Percentiles rank a stretch among this genome's conserved stretches.
Conservation (phyloP, 2,797 vertebrate genomes). For the Scolopax bukidnonensis region DNA sequence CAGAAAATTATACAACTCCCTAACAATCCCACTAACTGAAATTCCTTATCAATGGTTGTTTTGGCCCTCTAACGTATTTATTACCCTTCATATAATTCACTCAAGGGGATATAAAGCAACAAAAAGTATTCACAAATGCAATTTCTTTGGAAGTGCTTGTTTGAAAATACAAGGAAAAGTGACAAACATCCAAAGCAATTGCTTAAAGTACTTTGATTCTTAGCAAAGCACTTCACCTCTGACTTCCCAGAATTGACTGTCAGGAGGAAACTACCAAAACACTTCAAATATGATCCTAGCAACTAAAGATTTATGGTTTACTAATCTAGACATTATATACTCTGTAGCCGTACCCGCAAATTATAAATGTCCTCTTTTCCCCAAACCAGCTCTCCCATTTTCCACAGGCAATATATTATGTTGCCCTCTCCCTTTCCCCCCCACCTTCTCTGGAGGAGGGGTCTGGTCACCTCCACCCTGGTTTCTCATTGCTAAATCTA, state of each 20-base stretch:
- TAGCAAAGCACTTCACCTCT: background rate
- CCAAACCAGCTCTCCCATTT: background rate
- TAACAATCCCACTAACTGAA: slow-evolving; percentile 38
- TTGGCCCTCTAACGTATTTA: slow-evolving; percentile 37
- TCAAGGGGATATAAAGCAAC: slow-evolving; percentile 40
- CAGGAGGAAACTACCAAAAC: background rate
- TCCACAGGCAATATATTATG: background rate
- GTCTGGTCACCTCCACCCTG: background rate
- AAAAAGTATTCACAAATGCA: background rate
- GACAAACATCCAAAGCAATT: background rate
- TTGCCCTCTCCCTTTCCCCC: background rate
- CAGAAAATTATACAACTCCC: background rate
- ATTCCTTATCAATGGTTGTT: slow-evolving; percentile 43
- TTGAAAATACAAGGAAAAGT: slow-evolving; percentile 15
- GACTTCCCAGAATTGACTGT: background rate
- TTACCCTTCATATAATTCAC: slow-evolving; percentile 42
- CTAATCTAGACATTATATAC: background rate
- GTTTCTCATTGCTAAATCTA: slow-evolving; percentile 15
- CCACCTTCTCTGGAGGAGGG: background rate
- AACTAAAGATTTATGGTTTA: background rate
- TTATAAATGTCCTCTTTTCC: background rate
- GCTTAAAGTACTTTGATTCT: slow-evolving; percentile 16
- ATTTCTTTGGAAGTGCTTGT: background rate
- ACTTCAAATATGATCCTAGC: background rate
- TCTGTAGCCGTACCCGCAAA: background rate